phyloP scores from a whole-genome alignment of 2,888 invertebrate genomes.

The Harpalus rubripes region DNA sequence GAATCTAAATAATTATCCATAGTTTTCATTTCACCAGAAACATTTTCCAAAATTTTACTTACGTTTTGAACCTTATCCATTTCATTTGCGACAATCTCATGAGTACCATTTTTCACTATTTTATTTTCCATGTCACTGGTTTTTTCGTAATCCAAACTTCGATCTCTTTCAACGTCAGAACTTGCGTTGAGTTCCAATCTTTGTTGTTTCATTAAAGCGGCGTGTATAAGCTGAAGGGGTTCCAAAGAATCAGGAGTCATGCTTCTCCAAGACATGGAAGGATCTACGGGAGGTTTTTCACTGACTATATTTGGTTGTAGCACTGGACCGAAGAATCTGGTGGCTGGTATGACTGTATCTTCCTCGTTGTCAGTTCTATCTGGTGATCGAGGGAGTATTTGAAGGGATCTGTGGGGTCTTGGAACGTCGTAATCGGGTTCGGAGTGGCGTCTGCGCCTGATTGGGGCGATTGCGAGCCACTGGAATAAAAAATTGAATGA shows the following conservation, averaged over 20 bases:
- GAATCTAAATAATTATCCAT: constrained; percentile 73
- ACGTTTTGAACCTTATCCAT: constrained; percentile 29
- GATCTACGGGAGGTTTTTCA: constrained; percentile 61
- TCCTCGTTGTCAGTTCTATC: constrained; percentile 66
- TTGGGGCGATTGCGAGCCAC: constrained; percentile 74
- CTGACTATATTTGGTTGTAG: constrained; percentile 67
- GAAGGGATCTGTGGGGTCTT: constrained; percentile 76
- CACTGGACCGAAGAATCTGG: constrained; percentile 75
- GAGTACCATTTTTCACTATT: constrained; percentile 5
- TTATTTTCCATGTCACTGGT: neutral
- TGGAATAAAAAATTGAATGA: constrained; percentile 66
- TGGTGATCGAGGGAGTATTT: constrained; percentile 68
- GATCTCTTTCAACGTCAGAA: constrained; percentile 44
- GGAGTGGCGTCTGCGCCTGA: constrained; percentile 73
- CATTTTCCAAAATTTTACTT: constrained; percentile 45
- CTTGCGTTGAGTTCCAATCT: constrained; percentile 37
- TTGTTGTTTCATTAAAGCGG: constrained; percentile 52
- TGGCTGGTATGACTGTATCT: constrained; percentile 73
- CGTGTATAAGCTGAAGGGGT: constrained; percentile 68
- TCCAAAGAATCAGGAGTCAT: constrained; percentile 76
- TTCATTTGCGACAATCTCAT: constrained; percentile 19
- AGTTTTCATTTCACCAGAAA: constrained; percentile 57
- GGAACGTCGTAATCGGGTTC: constrained; percentile 79
- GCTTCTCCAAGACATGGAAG: constrained; percentile 69
- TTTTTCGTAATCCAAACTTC: constrained; percentile 33